Evolutionary conservation across 1,140 invertebrate species (phyloP), one percentile per base, ranked within the genome.

Genomic region (Megathymus violae): DNA sequence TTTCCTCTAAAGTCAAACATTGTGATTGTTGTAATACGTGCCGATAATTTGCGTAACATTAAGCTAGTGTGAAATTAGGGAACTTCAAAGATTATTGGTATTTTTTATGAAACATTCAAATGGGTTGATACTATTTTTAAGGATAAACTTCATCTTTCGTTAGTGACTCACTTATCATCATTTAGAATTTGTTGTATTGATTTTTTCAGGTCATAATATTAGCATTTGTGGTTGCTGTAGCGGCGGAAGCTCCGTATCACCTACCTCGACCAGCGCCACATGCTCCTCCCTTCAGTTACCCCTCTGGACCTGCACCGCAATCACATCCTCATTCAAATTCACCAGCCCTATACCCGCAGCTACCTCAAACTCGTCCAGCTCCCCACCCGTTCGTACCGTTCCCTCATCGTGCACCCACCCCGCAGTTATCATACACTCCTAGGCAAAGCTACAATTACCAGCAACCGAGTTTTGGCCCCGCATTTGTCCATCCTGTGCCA

Each of bases 241-340:
- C 61, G 46, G 82, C 80, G 14, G 85, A 89, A 67, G 87, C 84
- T 3, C 87, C 85, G 14, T 89, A 89, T 61, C 80, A 85, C 44
- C 48, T 88, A 31, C 78, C 80, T 4, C 77, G 82, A 6, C 87
- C 87, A 7, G 78, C 71, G 6, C 54, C 73, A 11, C 71, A 83
- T 16, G 73, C 76, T 1, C 86, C 81, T 0, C 56, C 61, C 22
- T 77, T 88, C 48, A 67, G 72, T 19, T 85, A 80, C 16, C 76
- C 72, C 6, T 15, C 38, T 0, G 36, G 51, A 13, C 51, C 38
- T 3, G 19, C 67, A 11, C 60, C 22, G 13, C 70, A 65, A 22
- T 51, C 64, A 11, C 63, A 67, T 11, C 62, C 25, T 3, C 67
- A n/a, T n/a, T n/a, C n/a, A n/a, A n/a, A n/a, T n/a, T n/a, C 63